Conservation (phyloP, 2,113 vertebrate species). For the Puntigrus tetrazona region DNA sequence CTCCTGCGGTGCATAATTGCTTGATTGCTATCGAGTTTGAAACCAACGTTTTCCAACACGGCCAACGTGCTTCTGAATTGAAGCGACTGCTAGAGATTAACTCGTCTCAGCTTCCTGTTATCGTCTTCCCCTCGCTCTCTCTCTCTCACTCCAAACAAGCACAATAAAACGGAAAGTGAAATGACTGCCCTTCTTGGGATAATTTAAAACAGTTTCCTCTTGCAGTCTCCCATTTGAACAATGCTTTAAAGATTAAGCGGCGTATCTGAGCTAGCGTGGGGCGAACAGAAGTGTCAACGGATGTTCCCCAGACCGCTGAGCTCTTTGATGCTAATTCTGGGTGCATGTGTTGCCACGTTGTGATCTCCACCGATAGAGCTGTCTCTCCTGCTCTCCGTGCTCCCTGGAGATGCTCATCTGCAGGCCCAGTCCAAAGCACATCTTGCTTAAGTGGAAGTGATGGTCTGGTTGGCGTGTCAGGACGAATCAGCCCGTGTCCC, state of each 20-base stretch:
- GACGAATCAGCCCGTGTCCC: conserved; percentile 18
- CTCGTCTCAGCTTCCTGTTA: conserved; percentile 35
- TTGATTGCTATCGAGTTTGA: conserved; percentile 46
- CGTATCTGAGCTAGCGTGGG: conserved; percentile 25
- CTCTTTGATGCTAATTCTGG: conserved; percentile 51
- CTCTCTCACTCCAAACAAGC: conserved; percentile 51
- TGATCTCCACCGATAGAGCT: conserved; percentile 31
- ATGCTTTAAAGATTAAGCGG: conserved; percentile 31
- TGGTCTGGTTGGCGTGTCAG: conserved; percentile 35
- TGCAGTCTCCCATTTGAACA: not conserved
- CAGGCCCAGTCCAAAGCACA: not conserved
- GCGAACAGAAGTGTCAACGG: conserved; percentile 31
- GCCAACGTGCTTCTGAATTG: conserved; percentile 23
- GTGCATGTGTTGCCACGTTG: conserved; percentile 29
- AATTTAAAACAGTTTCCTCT: conserved; percentile 31
- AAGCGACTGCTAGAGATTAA: conserved; percentile 44
- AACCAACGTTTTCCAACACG: conserved; percentile 31
- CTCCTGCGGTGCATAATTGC: conserved; percentile 43
- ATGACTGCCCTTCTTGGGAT: not conserved
- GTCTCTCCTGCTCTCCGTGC: conserved; percentile 21
- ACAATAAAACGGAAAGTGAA: conserved; percentile 1
- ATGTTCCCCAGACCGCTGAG: conserved; percentile 11
- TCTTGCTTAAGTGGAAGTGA: conserved; percentile 40
- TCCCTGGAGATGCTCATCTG: conserved; percentile 1
- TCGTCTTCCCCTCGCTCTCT: not conserved